Percentiles rank a stretch among this genome's conserved stretches.
Conservation (phyloP, 1,140 invertebrate genomes). For the Drosophila persimilis region DNA sequence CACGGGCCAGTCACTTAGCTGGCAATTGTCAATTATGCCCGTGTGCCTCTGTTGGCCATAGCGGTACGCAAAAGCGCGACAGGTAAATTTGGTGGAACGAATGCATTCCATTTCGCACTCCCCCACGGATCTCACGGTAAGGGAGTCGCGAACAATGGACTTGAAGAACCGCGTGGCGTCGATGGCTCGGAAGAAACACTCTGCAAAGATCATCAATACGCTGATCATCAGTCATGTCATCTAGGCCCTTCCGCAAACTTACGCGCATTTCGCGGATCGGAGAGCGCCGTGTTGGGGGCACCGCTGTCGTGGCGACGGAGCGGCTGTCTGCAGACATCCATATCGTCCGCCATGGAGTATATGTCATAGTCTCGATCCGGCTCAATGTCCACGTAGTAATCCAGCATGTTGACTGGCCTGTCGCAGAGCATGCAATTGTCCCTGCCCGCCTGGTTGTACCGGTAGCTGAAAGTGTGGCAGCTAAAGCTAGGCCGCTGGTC, state of each 20-base stretch:
- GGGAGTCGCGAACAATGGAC: conserved; percentile 85
- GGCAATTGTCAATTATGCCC: conserved; percentile 87
- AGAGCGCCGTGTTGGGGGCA: conserved; percentile 63
- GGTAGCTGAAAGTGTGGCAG: conserved; percentile 90
- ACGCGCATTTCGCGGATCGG: conserved; percentile 79
- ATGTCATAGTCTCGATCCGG: conserved; percentile 91
- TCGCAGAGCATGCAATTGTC: conserved; percentile 91
- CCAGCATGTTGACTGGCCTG: conserved; percentile 86
- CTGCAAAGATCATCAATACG: conserved; percentile 79
- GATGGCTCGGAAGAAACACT: conserved; percentile 91
- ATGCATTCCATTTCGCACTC: conserved; percentile 91
- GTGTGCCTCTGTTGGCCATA: conserved; percentile 86
- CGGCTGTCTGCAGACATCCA: conserved; percentile 83
- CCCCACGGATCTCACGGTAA: conserved; percentile 87
- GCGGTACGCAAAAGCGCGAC: conserved; percentile 90
- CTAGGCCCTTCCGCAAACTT: conserved; percentile 23
- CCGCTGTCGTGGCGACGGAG: conserved; percentile 51
- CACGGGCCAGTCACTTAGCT: conserved; percentile 88
- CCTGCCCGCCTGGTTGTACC: conserved; percentile 82
- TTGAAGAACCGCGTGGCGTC: conserved; percentile 88
- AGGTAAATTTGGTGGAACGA: conserved; percentile 87
- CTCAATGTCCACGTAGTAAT: conserved; percentile 89
- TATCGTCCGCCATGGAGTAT: conserved; percentile 87
- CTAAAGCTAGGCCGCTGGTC: conserved; percentile 87
- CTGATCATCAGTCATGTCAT: too few relatives aligned